Base-by-base conservation (phyloP, 2,888 invertebrate genomes). In the Noctua fimbriata region DNA sequence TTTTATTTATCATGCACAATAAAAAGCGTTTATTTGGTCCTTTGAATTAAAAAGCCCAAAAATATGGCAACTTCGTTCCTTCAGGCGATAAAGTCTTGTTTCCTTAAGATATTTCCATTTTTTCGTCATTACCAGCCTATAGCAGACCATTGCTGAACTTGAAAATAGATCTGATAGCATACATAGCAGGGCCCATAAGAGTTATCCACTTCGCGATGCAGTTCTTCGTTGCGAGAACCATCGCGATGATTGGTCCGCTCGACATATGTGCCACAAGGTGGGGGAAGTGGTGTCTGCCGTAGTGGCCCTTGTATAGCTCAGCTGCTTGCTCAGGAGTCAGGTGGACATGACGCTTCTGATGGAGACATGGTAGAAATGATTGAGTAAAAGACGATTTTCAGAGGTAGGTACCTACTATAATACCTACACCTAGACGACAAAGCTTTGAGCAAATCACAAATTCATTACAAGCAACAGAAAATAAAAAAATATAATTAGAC, bases 301-400 rank as follows among this genome's bases (percentile, higher is more conserved):
- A 98, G 92, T 98, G 97, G 73, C 98, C 98, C 7, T 97, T 97
- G 94, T 98, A 99, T 89, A 99, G 98, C 92, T 99, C 98, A 0
- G 98, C 98, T 0, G 98, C 98, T 94, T 99, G 98, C 94, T 99
- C 99, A 0, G 98, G 98, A 0, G 98, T 98, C 79, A 99, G 96
- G 74, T 97, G 98, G 0, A 99, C 95, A 86, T 97, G 96, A 81
- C 98, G 97, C 89, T 97, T 97, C 98, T 98, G 95, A 70, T 1
- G 28, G 14, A 55, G 28, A 63, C 24, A 76, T 47, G 9, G 60
- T 4, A 28, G 12, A 65, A n/a, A 28, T 10, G 41, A 47, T 73
- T 32, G 12, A 63, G 18, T 58, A 10, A n/a, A 14, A 24, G n/a
- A 41, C 5, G 7, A 16, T 44, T 41, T 65, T 36, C 32, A 41